Evolutionary conservation across 2,888 invertebrate species (phyloP), one percentile per base, ranked within the genome.

Genomic region (Octonoba sinensis): DNA sequence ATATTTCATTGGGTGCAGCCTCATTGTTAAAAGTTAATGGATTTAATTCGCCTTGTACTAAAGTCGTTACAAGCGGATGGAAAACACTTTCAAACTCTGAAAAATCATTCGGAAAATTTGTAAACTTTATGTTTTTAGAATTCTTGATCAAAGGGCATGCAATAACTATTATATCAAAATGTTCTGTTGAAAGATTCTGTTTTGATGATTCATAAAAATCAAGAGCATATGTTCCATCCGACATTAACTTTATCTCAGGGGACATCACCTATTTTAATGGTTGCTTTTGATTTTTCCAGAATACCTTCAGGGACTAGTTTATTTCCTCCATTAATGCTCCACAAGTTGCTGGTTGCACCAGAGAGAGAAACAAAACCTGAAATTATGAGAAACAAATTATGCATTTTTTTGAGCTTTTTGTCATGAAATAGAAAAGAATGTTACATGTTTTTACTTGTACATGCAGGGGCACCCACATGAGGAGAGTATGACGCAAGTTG

Each of bases 281-380:
- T 87, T 15, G 90, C 90, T n/a, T 87, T 86, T 0, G 91, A 89
- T 18, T 86, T 85, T 72, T 88, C 86, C 11, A 90, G 72, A 16
- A 90, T 86, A 66, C 86, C 85, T 85, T 88, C 87, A 4, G 89
- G 82, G 12, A 92, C 88, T 85, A 88, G 86, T 85, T 89, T 88
- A 86, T 93, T 93, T 62, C 92, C 93, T 60, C 91, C 91, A 84
- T 90, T 88, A 6, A 93, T 90, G 24, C 91, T 88, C 91, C 92
- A 92, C 56, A 92, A 87, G 18, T 89, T 88, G 36, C 87, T 87
- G 36, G 89, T 89, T 16, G 90, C 89, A 13, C 91, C 92, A 70
- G 92, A 91, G 72, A 92, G 84, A 1, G 91, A 90, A 0, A 91
- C 89, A 75, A 87, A 86, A 72, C 91, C 90, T n/a, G n/a, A n/a